Percentiles rank a stretch among this genome's conserved stretches.
Conservation (phyloP, 2,113 vertebrate species). For the Taxidea taxus region DNA sequence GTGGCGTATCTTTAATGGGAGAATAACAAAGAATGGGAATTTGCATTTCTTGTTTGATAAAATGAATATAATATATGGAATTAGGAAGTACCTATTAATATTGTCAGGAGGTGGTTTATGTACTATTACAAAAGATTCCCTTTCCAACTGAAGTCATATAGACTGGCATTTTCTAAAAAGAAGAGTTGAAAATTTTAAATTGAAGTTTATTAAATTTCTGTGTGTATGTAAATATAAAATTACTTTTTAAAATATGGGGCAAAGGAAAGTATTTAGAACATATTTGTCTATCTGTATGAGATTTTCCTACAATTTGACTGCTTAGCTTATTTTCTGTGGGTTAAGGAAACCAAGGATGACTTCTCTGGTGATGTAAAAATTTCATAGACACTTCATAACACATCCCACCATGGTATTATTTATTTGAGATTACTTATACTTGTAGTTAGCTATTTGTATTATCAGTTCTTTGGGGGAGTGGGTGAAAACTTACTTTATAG, state of each 20-base stretch:
- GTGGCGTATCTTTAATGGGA: neutral
- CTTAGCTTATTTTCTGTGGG: slow-evolving; percentile 10
- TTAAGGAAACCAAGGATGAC: neutral
- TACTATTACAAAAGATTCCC: neutral
- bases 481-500: neutral
- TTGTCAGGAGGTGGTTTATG: neutral
- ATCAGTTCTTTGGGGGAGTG: neutral
- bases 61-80: neutral
- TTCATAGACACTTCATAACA: neutral
- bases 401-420: neutral
- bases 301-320: neutral
- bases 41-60: slow-evolving; percentile 15
- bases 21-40: neutral
- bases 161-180: neutral
- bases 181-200: neutral
- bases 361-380: neutral
- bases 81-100: neutral
- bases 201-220: neutral
- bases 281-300: neutral
- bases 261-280: neutral
- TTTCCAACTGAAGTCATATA: neutral
- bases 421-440: neutral
- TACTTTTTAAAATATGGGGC: neutral
- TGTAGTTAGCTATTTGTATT: neutral
- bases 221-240: neutral